A percentile compares a stretch with the other conserved stretches of the same genome.
These are phyloP conservation scores for Lycodopsis pacificus DNA, from an alignment of 2,797 vertebrate species.

Conservation along the genomic window DNA sequence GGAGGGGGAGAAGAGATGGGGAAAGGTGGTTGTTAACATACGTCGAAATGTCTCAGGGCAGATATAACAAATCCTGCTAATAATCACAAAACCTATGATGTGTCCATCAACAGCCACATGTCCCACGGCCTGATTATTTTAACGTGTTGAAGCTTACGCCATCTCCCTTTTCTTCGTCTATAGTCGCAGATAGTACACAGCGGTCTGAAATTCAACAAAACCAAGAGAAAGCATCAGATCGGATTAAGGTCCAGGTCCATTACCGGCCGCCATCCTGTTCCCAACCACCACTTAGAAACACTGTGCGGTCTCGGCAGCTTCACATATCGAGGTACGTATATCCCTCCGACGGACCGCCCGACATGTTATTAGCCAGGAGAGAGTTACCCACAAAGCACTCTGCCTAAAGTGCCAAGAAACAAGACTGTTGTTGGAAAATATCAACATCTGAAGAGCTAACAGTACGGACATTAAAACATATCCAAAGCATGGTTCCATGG, in stretches of 20 bases:
- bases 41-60: not conserved
- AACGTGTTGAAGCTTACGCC: too few relatives aligned
- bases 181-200: not conserved
- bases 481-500: not conserved
- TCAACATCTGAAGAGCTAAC: not conserved
- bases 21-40: slow-evolving; percentile 7
- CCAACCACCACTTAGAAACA: slow-evolving; percentile 39
- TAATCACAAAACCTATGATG: too few relatives aligned
- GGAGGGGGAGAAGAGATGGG: slow-evolving; percentile 14
- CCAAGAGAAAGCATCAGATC: slow-evolving; percentile 12
- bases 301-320: slow-evolving; percentile 8
- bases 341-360: not conserved
- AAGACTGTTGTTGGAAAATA: not conserved
- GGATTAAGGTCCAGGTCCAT: slow-evolving; percentile 22
- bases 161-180: not conserved
- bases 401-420: slow-evolving; percentile 2
- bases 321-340: not conserved
- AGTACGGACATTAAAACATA: slow-evolving; percentile 4
- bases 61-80: not conserved
- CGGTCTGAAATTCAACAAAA: not conserved
- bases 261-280: slow-evolving; percentile 32
- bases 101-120: not conserved
- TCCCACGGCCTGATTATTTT: not conserved
- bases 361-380: slow-evolving; percentile 3
- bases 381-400: slow-evolving; percentile 34